Conservation (phyloP, 2,888 invertebrate species). For the Sceliomorpha sp. region DNA sequence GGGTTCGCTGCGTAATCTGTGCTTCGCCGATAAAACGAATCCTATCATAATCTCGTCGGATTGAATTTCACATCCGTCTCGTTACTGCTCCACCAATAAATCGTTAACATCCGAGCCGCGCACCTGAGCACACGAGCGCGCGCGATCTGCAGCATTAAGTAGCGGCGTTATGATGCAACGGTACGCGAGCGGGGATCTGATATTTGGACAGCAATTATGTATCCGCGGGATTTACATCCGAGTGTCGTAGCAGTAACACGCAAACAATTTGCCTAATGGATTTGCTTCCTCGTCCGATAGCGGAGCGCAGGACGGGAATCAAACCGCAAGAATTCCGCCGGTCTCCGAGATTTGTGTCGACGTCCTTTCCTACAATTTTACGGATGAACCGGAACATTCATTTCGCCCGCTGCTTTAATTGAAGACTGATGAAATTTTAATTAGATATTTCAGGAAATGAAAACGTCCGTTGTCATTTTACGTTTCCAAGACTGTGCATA, state of each 20-base stretch:
- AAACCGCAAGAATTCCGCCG: slow-evolving; percentile 3
- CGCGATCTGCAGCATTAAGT: slow-evolving; percentile 9
- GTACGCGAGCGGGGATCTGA: slow-evolving; percentile 9
- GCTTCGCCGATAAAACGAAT: too few relatives aligned
- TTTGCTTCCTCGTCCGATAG: slow-evolving; percentile 14
- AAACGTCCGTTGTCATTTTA: too few relatives aligned
- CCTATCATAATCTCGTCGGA: too few relatives aligned
- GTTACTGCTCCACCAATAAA: too few relatives aligned
- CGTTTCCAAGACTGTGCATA: too few relatives aligned
- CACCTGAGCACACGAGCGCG: too few relatives aligned
- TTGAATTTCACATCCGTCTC: too few relatives aligned
- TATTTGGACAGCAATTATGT: slow-evolving; percentile 30
- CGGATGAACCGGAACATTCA: slow-evolving; percentile 20
- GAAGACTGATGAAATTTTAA: too few relatives aligned
- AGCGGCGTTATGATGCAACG: slow-evolving; percentile 2
- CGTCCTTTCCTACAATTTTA: slow-evolving; percentile 18
- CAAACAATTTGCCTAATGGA: slow-evolving; percentile 49
- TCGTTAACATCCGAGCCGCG: too few relatives aligned
- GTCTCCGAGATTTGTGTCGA: neutral
- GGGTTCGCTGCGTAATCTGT: too few relatives aligned
- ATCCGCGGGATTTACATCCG: slow-evolving; percentile 26
- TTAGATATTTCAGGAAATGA: too few relatives aligned
- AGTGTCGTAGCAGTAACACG: slow-evolving; percentile 31
- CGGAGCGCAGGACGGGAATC: slow-evolving; percentile 16
- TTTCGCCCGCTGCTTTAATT: neutral